Evolutionary conservation across 2,797 vertebrate species (phyloP), one percentile per base, ranked within the genome.

Genomic region (Alectoris magna): DNA sequence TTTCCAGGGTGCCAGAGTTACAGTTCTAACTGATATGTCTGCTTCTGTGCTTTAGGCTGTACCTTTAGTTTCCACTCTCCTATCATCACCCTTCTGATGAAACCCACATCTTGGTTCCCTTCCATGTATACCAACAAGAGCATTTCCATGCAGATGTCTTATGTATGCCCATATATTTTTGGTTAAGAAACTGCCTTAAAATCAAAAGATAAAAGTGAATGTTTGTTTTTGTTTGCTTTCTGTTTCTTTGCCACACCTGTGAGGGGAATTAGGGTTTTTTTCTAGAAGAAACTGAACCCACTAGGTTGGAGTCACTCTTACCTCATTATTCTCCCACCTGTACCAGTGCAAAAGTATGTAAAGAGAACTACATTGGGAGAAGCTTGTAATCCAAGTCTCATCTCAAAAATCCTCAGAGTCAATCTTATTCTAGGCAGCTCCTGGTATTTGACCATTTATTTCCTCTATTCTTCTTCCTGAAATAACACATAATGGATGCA

Each of bases 401-500:
- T 95, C 91, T 90, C 9, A 6, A 94, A 91, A 77, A 82, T 82
- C 78, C 34, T 93, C 63, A 66, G 71, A 92, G 83, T 72, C 79
- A 59, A 14, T 44, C 77, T 93, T 62, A 70, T 91, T 88, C 36
- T 77, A 81, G 81, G 34, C 62, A 88, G 71, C 81, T 85, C 48
- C 83, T 87, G 36, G 38, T 84, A 94, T 91, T 77, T 72, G 91
- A 75, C 83, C 89, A 64, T 95, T 96, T 85, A 85, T 93, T 95
- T 94, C 93, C 56, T 95, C 96, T 72, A 59, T 92, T 84, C 83
- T 94, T 94, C 77, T 84, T 82, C 27, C 53, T 84, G 83, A 97
- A 96, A 95, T 94, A 94, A 80, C 78, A 92, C 76, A 70, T 91
- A 96, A 95, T 93, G 92, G 93, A 91, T 92, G 88, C 77, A 95